Percentiles rank a stretch among this genome's conserved stretches.
Conservation (phyloP, 2,888 invertebrate genomes). For the Hyposoter didymator region DNA sequence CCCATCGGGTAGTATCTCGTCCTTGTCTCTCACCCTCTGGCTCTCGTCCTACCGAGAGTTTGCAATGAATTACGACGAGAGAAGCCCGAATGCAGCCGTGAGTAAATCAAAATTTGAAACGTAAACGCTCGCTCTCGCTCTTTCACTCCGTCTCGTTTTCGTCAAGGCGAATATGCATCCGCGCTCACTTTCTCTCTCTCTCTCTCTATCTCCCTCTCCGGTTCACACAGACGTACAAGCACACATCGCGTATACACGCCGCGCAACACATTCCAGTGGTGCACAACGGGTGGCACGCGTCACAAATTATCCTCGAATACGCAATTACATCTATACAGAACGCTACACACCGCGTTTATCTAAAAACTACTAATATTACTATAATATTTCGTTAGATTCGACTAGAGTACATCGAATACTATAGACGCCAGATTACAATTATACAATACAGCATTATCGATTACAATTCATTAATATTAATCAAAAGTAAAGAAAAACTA, state of each 20-base stretch:
- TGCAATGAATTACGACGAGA: constrained; percentile 69
- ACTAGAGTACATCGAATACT: constrained; percentile 68
- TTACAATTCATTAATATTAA: constrained; percentile 32
- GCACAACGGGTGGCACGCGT: constrained; percentile 22
- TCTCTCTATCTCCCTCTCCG: constrained; percentile 32
- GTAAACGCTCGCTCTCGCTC: constrained; percentile 60
- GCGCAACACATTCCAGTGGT: constrained; percentile 23
- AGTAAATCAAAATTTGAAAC: constrained; percentile 74
- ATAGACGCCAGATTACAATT: constrained; percentile 64
- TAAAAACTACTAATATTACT: constrained; percentile 42
- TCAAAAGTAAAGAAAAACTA: constrained; percentile 25
- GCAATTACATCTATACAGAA: constrained; percentile 28
- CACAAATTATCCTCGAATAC: constrained; percentile 44
- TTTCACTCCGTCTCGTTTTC: constrained; percentile 60
- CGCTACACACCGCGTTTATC: not conserved
- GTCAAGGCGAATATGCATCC: constrained; percentile 34
- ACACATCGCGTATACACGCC: constrained; percentile 2
- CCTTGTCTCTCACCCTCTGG: constrained; percentile 49
- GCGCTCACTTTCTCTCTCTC: constrained; percentile 24
- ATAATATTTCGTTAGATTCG: constrained; percentile 66
- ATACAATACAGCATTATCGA: constrained; percentile 46
- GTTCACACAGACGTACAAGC: constrained; percentile 22
- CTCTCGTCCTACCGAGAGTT: constrained; percentile 57
- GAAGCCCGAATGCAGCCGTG: constrained; percentile 65
- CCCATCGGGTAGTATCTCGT: not conserved